Percentiles rank a stretch among this genome's conserved stretches.
These are phyloP conservation scores for Pseudochaenichthys georgianus DNA, from an alignment of 2,797 vertebrate genomes.

Conservation along the genomic window DNA sequence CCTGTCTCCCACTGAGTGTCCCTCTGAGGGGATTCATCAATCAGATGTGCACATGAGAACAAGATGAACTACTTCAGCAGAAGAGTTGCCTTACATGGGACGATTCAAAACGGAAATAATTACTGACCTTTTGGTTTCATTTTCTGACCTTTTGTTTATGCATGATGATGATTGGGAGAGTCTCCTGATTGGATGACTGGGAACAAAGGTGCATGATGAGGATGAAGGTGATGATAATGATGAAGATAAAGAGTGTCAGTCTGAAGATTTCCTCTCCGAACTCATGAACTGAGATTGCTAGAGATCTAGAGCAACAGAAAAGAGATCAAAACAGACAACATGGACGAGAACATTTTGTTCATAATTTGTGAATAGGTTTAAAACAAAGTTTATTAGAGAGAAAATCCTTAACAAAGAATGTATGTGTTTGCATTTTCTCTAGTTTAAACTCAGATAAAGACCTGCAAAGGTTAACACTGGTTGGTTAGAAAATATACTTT, in stretches of 20 bases:
- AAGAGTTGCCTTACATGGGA: background rate
- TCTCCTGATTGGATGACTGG: background rate
- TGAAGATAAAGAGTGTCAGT: background rate
- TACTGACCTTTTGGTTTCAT: background rate
- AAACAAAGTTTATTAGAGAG: background rate
- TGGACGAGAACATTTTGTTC: background rate
- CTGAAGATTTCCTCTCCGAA: background rate
- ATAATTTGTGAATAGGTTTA: no score
- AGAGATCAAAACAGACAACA: background rate
- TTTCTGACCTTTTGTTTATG: background rate
- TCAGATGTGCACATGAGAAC: slow-evolving; percentile 21
- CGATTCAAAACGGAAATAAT: background rate
- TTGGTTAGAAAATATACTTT: background rate
- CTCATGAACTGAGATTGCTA: background rate
- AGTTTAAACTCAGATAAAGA: background rate
- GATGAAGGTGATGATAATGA: background rate
- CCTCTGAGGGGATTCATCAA: slow-evolving; percentile 51
- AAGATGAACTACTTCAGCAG: background rate
- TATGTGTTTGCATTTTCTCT: background rate
- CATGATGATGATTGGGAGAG: background rate
- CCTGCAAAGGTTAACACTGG: background rate
- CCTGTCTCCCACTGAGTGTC: slow-evolving; percentile 45
- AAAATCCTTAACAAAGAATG: background rate
- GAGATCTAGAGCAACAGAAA: background rate
- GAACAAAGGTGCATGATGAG: background rate